Conservation (phyloP, 2,888 invertebrate genomes). For the Petrophora chlorosata region DNA sequence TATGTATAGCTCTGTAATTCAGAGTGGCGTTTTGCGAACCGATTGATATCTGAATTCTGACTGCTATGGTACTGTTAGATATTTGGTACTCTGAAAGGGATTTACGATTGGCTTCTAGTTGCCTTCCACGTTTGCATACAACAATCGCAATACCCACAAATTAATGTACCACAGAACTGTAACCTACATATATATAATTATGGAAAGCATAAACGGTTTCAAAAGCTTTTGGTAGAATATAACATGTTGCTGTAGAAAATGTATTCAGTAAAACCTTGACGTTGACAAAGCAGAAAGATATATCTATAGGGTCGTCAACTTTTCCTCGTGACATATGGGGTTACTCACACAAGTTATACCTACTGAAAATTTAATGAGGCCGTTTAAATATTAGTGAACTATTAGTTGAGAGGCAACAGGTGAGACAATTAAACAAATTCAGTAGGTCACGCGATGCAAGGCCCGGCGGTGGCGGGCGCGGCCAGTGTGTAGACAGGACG, state of each 20-base stretch:
- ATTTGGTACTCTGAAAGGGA: constrained; percentile 18
- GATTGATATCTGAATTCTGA: constrained; percentile 44
- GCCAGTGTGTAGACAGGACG: constrained; percentile 19
- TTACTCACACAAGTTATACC: constrained; percentile 24
- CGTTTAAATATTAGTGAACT: constrained; percentile 30
- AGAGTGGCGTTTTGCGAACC: constrained; percentile 55
- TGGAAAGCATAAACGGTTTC: too few species aligned
- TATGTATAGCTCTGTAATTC: constrained; percentile 44
- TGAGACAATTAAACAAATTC: constrained; percentile 50
- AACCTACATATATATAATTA: not conserved
- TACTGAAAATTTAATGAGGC: constrained; percentile 26
- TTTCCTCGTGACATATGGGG: constrained; percentile 16
- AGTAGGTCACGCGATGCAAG: constrained; percentile 50
- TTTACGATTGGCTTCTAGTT: constrained; percentile 6
- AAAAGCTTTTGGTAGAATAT: not conserved
- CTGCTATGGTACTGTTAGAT: constrained; percentile 28
- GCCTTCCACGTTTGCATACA: constrained; percentile 2
- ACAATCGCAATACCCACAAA: too few species aligned
- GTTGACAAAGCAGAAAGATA: constrained; percentile 23
- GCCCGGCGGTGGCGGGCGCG: constrained; percentile 28
- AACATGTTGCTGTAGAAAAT: not conserved
- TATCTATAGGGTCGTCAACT: constrained; percentile 14
- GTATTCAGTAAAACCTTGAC: constrained; percentile 10
- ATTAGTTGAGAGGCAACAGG: constrained; percentile 55
- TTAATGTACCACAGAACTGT: too few species aligned